Conservation (phyloP, 2,888 invertebrate genomes). For the Synergus laeviventris region DNA sequence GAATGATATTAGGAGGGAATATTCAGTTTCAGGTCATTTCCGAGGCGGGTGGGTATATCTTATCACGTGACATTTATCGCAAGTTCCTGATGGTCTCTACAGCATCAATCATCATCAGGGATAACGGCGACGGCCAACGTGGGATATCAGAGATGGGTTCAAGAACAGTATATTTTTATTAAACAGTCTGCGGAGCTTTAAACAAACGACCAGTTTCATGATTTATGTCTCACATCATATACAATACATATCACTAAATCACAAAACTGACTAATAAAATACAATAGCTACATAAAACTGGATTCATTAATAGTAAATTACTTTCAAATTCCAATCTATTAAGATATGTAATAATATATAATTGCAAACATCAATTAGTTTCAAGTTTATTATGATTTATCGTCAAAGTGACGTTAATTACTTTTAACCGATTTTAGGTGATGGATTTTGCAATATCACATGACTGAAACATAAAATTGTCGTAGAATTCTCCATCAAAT, state of each 20-base stretch:
- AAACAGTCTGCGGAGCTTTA: conserved; percentile 31
- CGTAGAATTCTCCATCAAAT: no score
- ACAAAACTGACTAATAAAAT: not conserved
- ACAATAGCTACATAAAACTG: not conserved
- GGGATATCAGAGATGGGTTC: conserved; percentile 60
- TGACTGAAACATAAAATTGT: no score
- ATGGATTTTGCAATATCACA: no score
- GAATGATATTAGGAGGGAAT: conserved; percentile 31
- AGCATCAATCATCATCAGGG: conserved; percentile 64
- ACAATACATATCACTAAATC: not conserved
- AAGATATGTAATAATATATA: no score
- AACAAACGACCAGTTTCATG: conserved; percentile 4
- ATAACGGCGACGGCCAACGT: conserved; percentile 57
- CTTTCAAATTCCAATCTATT: no score
- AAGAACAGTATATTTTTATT: conserved; percentile 50
- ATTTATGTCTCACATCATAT: conserved; percentile 9
- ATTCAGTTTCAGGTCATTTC: conserved; percentile 37
- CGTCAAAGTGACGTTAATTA: no score
- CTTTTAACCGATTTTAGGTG: no score
- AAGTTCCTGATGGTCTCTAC: conserved; percentile 54
- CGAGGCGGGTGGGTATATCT: conserved; percentile 29
- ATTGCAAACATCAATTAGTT: no score
- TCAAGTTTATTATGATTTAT: no score
- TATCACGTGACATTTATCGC: conserved; percentile 32
- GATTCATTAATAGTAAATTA: no score